Conservation (phyloP, 2,113 vertebrate species). For the Hystrix brachyura region DNA sequence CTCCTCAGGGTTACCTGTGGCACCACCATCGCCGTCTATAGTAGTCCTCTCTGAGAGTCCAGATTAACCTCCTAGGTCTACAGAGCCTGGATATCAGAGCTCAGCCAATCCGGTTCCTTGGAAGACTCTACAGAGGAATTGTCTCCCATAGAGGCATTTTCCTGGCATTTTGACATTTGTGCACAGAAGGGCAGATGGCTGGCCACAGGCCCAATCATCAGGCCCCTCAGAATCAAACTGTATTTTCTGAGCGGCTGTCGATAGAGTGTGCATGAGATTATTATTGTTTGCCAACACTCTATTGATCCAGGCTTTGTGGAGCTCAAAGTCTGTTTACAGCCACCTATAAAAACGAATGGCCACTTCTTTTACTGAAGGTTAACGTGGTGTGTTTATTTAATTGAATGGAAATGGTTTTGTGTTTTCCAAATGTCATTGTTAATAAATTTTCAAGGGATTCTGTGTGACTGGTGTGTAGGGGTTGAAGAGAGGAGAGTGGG, state of each 20-base stretch:
- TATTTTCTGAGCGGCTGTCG: conserved; percentile 88
- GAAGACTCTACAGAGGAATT: conserved; percentile 57
- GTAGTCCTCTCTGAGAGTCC: accelerated
- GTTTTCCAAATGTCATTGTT: conserved; percentile 89
- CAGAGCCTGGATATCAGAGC: neutral
- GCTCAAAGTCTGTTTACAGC: conserved; percentile 88
- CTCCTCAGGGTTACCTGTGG: neutral
- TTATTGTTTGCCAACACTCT: conserved; percentile 89
- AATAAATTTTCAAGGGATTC: conserved; percentile 86
- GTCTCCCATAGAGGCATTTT: conserved; percentile 59
- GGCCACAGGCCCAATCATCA: conserved; percentile 73
- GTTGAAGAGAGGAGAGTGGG: neutral
- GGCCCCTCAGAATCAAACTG: conserved; percentile 84
- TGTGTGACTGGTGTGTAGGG: conserved; percentile 54
- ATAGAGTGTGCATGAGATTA: conserved; percentile 88
- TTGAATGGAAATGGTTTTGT: conserved; percentile 89
- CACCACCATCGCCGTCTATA: neutral
- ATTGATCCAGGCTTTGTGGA: conserved; percentile 90
- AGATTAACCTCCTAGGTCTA: neutral
- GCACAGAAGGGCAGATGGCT: conserved; percentile 78
- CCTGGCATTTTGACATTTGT: conserved; percentile 79
- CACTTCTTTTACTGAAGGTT: conserved; percentile 90
- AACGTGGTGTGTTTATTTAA: conserved; percentile 89
- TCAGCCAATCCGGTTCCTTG: neutral
- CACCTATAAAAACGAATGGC: conserved; percentile 87